Base-by-base conservation (phyloP, 1,140 invertebrate species). In the Lordiphosa clarofinis region DNA sequence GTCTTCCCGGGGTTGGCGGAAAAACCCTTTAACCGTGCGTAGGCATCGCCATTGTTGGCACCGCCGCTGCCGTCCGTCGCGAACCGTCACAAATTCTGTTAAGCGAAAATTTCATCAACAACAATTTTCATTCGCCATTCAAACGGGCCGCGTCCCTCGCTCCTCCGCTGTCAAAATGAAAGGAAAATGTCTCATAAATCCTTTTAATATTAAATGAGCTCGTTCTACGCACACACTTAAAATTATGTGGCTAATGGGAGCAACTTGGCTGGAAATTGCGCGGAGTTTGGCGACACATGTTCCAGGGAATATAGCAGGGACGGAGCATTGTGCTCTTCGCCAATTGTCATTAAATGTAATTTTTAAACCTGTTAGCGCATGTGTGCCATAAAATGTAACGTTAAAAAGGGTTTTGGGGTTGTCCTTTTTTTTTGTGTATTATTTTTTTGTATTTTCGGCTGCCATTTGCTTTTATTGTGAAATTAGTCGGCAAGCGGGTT, bases 151-250 rank as follows among this genome's bases (percentile, higher is more conserved):
- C 50, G 9, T n/a, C 43, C 64, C 5, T 12, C 10, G 1, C 37
- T 35, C 31, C 12, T 1, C 1, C 44, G 76, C 84, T 82, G 78
- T 82, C 78, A 82, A 82, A 82, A 82, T 82, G 78, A 82, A 82
- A 82, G 78, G 78, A 82, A 84, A 82, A 82, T 82, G 78, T 82
- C 78, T 82, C 78, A 82, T 82, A 82, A 82, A 82, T 82, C 78
- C 78, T 82, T 82, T 82, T 82, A 82, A 82, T 82, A 82, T 82
- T 82, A 82, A 82, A 82, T 84, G 78, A 82, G 78, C 78, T 82
- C 73, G 60, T 68, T 76, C 72, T 56, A 28, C 78, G 72, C 78
- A 82, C 73, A 81, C 76, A 81, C 76, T 82, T 82, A 82, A 84
- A 82, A 82, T 82, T 76, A 82, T 82, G 78, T 84, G 78, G 78